These are phyloP conservation scores for Sprattus sprattus DNA, from an alignment of 2,113 vertebrate species.

Conservation along the genomic window DNA sequence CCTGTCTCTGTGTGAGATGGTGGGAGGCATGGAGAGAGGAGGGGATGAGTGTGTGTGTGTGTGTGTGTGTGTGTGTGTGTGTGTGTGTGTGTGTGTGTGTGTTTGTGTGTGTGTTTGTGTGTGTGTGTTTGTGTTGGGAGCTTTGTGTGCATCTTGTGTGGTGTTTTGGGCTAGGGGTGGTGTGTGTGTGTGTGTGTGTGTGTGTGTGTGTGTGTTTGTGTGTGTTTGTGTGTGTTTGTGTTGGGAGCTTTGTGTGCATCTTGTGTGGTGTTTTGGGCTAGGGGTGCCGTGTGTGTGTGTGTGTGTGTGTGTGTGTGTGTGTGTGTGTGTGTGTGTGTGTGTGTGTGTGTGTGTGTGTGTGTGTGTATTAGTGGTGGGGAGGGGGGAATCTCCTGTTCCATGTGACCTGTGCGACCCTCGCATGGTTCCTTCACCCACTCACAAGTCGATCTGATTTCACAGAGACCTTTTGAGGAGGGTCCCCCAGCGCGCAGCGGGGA, in stretches of 20 bases:
- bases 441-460: conserved; percentile 9
- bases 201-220: neutral
- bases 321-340: neutral
- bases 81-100: neutral
- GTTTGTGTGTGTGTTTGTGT: conserved; percentile 8
- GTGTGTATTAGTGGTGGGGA: neutral
- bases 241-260: neutral
- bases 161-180: neutral
- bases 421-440: neutral
- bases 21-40: neutral
- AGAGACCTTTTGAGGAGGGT: neutral
- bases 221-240: neutral
- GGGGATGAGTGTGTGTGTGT: neutral
- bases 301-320: neutral
- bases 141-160: conserved; percentile 2
- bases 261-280: neutral
- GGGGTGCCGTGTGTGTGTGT: neutral
- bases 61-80: neutral
- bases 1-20: neutral
- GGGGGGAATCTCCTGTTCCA: neutral
- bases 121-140: neutral
- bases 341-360: conserved; percentile 7
- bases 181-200: neutral
- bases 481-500: neutral
- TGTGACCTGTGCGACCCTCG: neutral